A percentile compares a stretch with the other conserved stretches of the same genome.
These are phyloP conservation scores for Nannobrachium achirus DNA, from an alignment of 2,113 vertebrate genomes.

Conservation along the genomic window DNA sequence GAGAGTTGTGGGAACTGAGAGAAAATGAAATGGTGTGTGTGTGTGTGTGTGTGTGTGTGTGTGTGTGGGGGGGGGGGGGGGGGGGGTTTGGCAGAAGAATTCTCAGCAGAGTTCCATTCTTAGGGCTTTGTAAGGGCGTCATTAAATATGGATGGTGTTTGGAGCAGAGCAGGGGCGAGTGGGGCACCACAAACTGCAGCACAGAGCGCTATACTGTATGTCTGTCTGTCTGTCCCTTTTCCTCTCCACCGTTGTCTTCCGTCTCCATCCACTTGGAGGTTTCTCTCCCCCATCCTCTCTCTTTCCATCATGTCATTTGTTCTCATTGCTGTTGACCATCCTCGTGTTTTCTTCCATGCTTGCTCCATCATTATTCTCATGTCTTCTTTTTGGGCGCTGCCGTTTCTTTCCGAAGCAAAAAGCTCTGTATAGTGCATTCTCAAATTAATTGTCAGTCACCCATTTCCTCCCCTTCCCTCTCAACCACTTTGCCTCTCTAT, in stretches of 20 bases:
- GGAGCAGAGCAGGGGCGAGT: slow-evolving; percentile 68
- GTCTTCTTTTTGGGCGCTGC: too few species aligned
- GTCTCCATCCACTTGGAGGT: background rate
- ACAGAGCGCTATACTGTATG: slow-evolving; percentile 3
- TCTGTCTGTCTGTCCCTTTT: background rate
- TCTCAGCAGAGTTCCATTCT: slow-evolving; percentile 64
- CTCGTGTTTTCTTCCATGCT: background rate
- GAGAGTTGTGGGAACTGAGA: background rate
- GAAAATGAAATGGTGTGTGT: background rate
- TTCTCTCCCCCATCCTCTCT: background rate
- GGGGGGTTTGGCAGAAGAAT: slow-evolving; percentile 30
- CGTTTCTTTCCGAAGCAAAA: too few species aligned
- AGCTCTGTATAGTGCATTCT: too few species aligned
- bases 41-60: background rate
- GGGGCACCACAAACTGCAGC: slow-evolving; percentile 65
- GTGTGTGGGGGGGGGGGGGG: background rate
- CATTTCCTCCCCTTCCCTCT: background rate
- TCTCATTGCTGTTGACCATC: background rate
- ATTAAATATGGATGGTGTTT: slow-evolving; percentile 77
- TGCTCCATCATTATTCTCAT: too few species aligned
- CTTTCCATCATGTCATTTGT: background rate
- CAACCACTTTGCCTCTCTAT: background rate
- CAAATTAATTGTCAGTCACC: background rate
- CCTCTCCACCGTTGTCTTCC: background rate
- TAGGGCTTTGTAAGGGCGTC: slow-evolving; percentile 68